Base-by-base conservation (phyloP, 1,140 invertebrate genomes). In the Bombus huntii region DNA sequence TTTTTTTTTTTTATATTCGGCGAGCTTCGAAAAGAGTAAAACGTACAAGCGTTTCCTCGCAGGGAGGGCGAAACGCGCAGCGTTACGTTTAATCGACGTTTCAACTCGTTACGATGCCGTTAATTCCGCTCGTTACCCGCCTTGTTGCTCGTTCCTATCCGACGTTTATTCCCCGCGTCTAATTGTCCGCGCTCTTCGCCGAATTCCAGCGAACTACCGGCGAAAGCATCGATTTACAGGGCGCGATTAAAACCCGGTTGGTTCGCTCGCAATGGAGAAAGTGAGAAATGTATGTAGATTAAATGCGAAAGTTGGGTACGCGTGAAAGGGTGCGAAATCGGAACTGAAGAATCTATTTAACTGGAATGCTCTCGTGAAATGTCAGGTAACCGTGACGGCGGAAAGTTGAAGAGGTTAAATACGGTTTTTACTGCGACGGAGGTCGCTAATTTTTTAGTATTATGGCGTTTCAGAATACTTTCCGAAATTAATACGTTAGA, bases 61-160 rank as follows among this genome's bases (percentile, higher is more conserved):
- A n/a, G 28, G 15, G 4, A 12, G 74, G 42, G 15, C 2, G 31
- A 66, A 83, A 62, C 31, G 44, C 6, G 44, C 39, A 5, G 25
- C 59, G 47, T 65, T 42, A 74, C 31, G 72, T 78, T 39, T 83
- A 78, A 84, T 84, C 75, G 75, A 74, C n/a, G 28, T 39, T 68
- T 84, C 65, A 37, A 71, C 47, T 31, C 75, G 73, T 83, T 83
- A 76, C 81, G 72, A 66, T 68, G n/a, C 47, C 65, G 68, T 84
- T 84, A 83, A 77, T 78, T 83, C 75, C 47, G 47, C 71, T 84
- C 75, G 66, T 84, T 84, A 84, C 53, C 39, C 77, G n/a, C 15
- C 65, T 70, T 79, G 75, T 79, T 84, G 70, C 47, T 84, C 53
- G 47, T 76, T 76, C n/a, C 34, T 39, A 9, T 22, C 42, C n/a